These are phyloP conservation scores for Stegostoma tigrinum DNA, from an alignment of 2,113 vertebrate species.

Conservation along the genomic window DNA sequence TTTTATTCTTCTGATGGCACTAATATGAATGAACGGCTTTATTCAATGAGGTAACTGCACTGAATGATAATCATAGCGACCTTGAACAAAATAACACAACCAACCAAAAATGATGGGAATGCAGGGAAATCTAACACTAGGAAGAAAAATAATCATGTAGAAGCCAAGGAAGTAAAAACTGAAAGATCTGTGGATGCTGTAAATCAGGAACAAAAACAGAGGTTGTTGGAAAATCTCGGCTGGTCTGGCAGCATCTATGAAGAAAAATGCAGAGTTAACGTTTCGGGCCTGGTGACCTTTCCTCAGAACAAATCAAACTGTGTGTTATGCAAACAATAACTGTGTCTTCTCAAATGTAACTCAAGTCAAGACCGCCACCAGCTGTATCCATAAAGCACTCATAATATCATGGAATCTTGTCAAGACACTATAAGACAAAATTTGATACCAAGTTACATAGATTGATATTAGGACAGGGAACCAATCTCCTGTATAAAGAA, in stretches of 20 bases:
- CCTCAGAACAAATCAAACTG: neutral
- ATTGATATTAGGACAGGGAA: too few relatives aligned
- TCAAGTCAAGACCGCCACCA: neutral
- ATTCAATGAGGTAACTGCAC: neutral
- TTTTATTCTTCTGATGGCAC: neutral
- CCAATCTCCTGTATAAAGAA: neutral
- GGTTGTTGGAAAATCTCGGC: too few relatives aligned
- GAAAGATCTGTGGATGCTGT: too few relatives aligned
- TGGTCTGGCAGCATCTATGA: too few relatives aligned
- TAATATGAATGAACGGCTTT: neutral
- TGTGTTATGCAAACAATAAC: neutral
- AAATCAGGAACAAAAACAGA: too few relatives aligned
- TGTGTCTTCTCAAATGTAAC: too few relatives aligned
- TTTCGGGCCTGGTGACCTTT: too few relatives aligned
- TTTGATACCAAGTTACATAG: too few relatives aligned
- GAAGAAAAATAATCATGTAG: neutral
- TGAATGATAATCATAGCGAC: neutral
- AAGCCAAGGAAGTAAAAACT: neutral
- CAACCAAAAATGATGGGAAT: neutral
- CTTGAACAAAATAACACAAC: neutral
- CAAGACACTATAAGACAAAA: too few relatives aligned
- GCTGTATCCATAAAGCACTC: neutral
- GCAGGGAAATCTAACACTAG: neutral
- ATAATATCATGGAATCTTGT: too few relatives aligned
- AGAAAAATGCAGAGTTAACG: too few relatives aligned